Conservation (phyloP, 2,888 invertebrate genomes). For the Drosophila pegasa region DNA sequence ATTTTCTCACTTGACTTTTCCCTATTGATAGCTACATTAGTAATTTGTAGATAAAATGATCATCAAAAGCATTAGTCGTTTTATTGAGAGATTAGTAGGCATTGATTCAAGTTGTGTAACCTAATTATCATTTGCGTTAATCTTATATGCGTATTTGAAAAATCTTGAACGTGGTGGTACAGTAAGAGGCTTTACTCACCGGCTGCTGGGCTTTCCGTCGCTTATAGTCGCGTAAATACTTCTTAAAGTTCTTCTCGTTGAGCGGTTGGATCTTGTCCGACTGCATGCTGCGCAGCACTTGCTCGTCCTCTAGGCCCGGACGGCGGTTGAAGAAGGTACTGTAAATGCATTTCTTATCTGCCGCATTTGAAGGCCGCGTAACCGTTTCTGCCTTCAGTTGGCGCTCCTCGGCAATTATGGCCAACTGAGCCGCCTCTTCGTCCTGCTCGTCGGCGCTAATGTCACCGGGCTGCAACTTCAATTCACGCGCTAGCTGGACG, state of each 20-base stretch:
- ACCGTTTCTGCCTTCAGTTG: slow-evolving; percentile 31
- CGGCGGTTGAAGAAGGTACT: slow-evolving; percentile 78
- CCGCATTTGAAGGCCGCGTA: slow-evolving; percentile 58
- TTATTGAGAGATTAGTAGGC: not conserved
- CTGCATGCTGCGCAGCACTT: slow-evolving; percentile 69
- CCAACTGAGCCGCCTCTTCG: slow-evolving; percentile 27
- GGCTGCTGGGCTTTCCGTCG: slow-evolving; percentile 89
- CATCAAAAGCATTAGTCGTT: not conserved
- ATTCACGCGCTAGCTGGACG: slow-evolving; percentile 88
- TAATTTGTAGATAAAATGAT: not conserved
- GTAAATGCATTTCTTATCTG: slow-evolving; percentile 81
- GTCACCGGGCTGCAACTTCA: slow-evolving; percentile 86
- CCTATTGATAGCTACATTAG: not conserved
- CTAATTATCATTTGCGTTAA: not conserved
- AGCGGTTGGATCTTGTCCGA: slow-evolving; percentile 63
- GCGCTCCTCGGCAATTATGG: slow-evolving; percentile 36
- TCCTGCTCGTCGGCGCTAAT: slow-evolving; percentile 88
- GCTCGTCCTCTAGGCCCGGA: slow-evolving; percentile 69
- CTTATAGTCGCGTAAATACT: slow-evolving; percentile 90
- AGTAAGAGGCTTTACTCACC: slow-evolving; percentile 84
- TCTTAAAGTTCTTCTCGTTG: slow-evolving; percentile 85
- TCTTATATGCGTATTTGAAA: not conserved
- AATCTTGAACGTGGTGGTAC: not conserved
- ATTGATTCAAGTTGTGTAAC: not conserved
- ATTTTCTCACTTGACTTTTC: too few relatives aligned